Evolutionary conservation across 1,140 invertebrate genomes (phyloP).

Genomic region (Armadillidium nasatum): DNA sequence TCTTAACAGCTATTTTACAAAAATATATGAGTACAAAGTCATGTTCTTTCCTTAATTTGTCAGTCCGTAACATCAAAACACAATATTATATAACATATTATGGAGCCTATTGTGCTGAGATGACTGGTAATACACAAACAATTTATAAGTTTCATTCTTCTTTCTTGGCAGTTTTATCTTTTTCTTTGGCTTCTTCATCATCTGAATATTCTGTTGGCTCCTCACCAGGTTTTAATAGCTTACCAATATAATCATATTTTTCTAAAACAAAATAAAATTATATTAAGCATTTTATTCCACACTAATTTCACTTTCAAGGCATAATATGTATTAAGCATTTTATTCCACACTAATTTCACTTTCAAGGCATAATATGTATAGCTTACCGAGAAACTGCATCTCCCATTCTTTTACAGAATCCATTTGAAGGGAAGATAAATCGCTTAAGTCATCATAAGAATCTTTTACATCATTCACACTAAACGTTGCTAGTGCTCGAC

Average conservation of each 20-base stretch:
- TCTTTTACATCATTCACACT: conserved; percentile 74
- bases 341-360: neutral
- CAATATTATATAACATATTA: too few relatives aligned
- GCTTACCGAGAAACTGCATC: conserved; percentile 85
- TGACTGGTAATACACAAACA: neutral
- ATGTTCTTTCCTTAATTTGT: neutral
- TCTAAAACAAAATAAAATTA: conserved; percentile 60
- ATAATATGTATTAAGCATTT: neutral
- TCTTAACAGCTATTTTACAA: conserved; percentile 6
- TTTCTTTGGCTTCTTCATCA: conserved; percentile 60
- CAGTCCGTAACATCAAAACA: neutral
- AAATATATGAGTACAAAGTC: neutral
- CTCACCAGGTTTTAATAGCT: conserved; percentile 84
- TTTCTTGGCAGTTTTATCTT: neutral
- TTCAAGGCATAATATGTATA: neutral
- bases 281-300: neutral
- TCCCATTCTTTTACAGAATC: conserved; percentile 76
- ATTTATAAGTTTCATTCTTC: neutral
- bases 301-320: neutral
- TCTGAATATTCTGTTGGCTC: conserved; percentile 86
- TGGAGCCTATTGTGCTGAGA: too few relatives aligned
- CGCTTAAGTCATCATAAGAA: conserved; percentile 92
- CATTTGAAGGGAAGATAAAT: conserved; percentile 71
- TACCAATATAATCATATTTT: conserved; percentile 89
- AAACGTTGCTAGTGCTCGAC: conserved; percentile 88